Base-by-base conservation (phyloP, 2,888 invertebrate genomes). In the Acanthococcus lagerstroemiae region DNA sequence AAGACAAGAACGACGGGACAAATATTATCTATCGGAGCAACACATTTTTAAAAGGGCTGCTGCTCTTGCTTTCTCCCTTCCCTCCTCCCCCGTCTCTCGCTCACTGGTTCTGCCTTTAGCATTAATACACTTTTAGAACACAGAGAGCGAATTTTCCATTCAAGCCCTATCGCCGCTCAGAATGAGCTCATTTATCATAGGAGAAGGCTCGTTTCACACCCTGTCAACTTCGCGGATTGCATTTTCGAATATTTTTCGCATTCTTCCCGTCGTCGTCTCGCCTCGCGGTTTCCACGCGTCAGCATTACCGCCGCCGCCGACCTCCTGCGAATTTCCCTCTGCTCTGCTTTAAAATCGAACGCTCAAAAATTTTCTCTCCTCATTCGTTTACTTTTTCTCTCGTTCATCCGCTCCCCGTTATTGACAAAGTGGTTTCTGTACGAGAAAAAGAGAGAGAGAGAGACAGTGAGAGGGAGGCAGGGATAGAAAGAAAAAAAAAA, bases 161-260 rank as follows among this genome's bases (percentile, higher is more conserved):
- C 61, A 57, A 57, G 52, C 50, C 61, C 48, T 61, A 50, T 61
- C 61, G 30, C 22, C 50, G 52, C 61, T 61, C 30, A 52, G 30
- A 61, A 61, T 61, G 61, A 61, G 61, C 61, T 61, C 61, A 61
- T 61, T 61, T 61, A 61, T 61, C 61, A 61, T 61, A 61, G 61
- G 22, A 50, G 61, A 61, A 61, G 61, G 50, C 61, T 61, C 61
- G 61, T 61, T 61, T 61, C 61, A 61, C 61, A 61, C 61, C 61
- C 61, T 61, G 61, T 61, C 61, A 61, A 61, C 61, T 61, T 61
- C 61, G 61, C 61, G 50, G 61, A 61, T 61, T 61, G 61, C 48
- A 52, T 61, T 61, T 61, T 61, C 61, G 37, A 61, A 61, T 61
- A 61, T 61, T 61, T 61, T 61, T 19, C 60, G 60, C 26, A 48